Evolutionary conservation across 2,113 vertebrate genomes (phyloP).

Genomic region (Callorhinus ursinus): DNA sequence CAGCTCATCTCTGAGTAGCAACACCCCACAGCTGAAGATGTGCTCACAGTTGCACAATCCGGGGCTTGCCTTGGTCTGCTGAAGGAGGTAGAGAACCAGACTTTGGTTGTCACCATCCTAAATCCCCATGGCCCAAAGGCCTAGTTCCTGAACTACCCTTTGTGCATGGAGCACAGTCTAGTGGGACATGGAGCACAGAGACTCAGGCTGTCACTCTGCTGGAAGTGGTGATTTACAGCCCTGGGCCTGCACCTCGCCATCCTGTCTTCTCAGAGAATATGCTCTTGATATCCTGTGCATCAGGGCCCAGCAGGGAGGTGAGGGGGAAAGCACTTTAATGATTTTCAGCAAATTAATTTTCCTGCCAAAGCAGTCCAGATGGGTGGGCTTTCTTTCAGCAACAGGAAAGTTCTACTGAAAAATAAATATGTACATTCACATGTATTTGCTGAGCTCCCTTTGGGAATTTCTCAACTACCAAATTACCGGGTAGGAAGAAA

Average conservation of each 20-base stretch:
- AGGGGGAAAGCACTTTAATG: not conserved
- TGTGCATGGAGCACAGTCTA: not conserved
- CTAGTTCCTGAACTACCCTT: not conserved
- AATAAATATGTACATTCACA: not conserved
- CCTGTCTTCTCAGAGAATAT: not conserved
- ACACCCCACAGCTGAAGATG: not conserved
- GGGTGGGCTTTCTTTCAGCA: not conserved
- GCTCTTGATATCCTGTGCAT: not conserved
- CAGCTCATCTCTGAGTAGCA: not conserved
- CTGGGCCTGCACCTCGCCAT: rapidly evolving
- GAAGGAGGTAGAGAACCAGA: not conserved
- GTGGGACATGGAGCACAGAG: rapidly evolving
- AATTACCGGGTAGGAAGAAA: not conserved
- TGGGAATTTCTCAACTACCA: not conserved
- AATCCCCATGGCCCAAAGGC: not conserved
- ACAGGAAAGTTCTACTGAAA: not conserved
- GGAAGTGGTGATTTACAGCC: not conserved
- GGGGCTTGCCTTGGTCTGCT: not conserved
- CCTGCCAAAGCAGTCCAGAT: not conserved
- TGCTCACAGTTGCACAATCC: rapidly evolving
- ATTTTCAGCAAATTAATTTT: not conserved
- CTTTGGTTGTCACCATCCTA: not conserved
- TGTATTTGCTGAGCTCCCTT: not conserved
- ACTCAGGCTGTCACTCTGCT: not conserved
- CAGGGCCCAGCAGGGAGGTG: not conserved